These are phyloP conservation scores for Polypedilum pembai DNA, from an alignment of 1,140 invertebrate species.

Conservation along the genomic window DNA sequence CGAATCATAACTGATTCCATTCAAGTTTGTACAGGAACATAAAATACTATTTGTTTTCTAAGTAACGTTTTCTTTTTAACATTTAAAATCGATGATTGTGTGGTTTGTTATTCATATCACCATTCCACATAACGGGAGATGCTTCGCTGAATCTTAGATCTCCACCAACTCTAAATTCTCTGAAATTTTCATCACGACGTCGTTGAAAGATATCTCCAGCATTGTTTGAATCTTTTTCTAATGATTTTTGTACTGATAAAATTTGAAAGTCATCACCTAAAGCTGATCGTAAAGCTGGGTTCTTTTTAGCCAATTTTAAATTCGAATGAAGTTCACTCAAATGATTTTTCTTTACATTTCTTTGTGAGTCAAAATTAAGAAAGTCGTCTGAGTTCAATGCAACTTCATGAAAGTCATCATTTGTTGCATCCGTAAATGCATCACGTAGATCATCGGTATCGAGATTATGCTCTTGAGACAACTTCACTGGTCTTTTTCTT, in stretches of 20 bases:
- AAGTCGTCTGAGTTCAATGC: not conserved
- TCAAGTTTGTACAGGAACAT: slow-evolving; percentile 4
- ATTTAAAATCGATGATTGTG: not conserved
- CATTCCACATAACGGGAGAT: not conserved
- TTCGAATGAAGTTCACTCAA: slow-evolving; percentile 2
- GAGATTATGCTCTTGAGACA: not conserved
- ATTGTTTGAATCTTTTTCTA: not conserved
- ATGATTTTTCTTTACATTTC: not conserved
- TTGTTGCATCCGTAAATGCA: slow-evolving; percentile 1
- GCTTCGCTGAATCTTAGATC: not conserved
- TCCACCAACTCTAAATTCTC: not conserved
- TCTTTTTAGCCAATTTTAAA: not conserved
- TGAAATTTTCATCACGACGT: not conserved
- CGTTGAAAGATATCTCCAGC: not conserved
- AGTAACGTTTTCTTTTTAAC: not conserved
- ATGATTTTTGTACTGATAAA: not conserved
- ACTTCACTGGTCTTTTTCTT: not conserved
- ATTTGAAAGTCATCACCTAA: slow-evolving; percentile 1
- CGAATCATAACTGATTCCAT: too few species aligned
- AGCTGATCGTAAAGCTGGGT: not conserved
- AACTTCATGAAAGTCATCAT: slow-evolving; percentile 25
- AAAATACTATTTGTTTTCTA: not conserved
- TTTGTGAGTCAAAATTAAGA: slow-evolving; percentile 24
- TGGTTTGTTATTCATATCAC: not conserved
- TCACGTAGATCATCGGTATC: slow-evolving; percentile 16